These are phyloP conservation scores for Eupithecia inturbata DNA, from an alignment of 2,888 invertebrate genomes.

Conservation along the genomic window DNA sequence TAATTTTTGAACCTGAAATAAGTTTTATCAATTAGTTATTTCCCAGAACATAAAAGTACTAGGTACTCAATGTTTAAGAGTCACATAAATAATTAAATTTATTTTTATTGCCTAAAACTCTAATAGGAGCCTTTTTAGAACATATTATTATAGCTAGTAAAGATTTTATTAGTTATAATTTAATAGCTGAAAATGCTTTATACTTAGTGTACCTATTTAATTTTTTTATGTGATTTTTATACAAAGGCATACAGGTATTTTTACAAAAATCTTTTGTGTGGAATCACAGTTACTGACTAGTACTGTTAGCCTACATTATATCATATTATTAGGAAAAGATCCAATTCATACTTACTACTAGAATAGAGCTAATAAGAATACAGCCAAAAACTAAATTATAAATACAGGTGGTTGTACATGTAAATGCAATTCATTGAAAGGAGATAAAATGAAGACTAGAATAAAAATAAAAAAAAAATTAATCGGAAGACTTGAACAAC, in stretches of 20 bases:
- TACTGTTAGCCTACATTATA: neutral
- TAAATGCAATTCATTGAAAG: neutral
- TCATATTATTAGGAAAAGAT: neutral
- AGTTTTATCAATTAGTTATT: neutral
- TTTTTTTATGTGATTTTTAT: neutral
- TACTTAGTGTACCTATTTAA: neutral
- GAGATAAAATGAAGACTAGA: neutral
- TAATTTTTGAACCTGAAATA: neutral
- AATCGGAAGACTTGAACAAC: neutral
- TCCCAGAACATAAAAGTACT: neutral
- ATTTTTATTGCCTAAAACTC: neutral
- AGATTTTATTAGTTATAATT: neutral
- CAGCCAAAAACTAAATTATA: neutral
- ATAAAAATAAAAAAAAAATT: too few species aligned
- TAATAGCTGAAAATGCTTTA: neutral
- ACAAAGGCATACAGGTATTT: neutral
- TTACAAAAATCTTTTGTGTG: neutral
- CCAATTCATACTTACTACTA: neutral
- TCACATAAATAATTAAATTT: neutral
- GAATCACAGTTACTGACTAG: neutral
- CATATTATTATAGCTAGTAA: neutral
- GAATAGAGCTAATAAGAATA: neutral
- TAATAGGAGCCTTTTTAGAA: neutral
- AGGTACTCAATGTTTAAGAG: neutral
- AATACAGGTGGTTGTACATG: neutral